phyloP scores from a whole-genome alignment of 2,797 vertebrate genomes.

The Gallinago nigripennis region DNA sequence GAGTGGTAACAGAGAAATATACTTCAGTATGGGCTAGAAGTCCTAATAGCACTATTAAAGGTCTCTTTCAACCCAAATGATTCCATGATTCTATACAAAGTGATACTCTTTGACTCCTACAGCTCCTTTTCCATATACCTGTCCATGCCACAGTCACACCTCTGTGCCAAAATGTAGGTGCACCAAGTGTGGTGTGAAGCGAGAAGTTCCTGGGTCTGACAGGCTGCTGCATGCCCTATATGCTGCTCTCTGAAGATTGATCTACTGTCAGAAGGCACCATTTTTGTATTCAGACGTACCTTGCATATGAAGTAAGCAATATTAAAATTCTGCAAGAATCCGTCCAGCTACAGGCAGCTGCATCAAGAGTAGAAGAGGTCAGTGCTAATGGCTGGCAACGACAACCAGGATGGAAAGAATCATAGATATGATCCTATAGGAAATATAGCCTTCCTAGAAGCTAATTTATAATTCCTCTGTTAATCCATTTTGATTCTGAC shows the following conservation, averaged over 20 bases:
- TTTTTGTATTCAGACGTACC: neutral
- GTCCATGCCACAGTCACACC: too few species aligned
- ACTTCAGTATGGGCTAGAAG: neutral
- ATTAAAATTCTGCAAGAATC: neutral
- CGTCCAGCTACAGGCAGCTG: neutral
- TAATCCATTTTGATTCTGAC: neutral
- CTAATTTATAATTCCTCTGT: neutral
- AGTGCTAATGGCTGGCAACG: neutral
- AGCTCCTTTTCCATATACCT: neutral
- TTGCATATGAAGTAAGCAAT: fast-evolving
- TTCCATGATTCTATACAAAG: neutral
- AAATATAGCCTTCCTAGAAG: neutral
- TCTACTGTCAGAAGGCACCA: neutral
- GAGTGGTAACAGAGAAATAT: neutral
- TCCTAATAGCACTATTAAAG: neutral
- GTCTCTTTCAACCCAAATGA: neutral
- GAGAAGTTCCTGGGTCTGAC: neutral
- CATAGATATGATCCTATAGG: neutral
- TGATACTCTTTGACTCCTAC: neutral
- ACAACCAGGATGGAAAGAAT: neutral
- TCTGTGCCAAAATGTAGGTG: neutral
- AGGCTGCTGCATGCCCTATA: neutral
- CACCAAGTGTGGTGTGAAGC: neutral
- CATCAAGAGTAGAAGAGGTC: neutral
- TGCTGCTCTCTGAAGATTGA: neutral